phyloP scores from a whole-genome alignment of 2,888 invertebrate species.

The Drosophila lutescens region DNA sequence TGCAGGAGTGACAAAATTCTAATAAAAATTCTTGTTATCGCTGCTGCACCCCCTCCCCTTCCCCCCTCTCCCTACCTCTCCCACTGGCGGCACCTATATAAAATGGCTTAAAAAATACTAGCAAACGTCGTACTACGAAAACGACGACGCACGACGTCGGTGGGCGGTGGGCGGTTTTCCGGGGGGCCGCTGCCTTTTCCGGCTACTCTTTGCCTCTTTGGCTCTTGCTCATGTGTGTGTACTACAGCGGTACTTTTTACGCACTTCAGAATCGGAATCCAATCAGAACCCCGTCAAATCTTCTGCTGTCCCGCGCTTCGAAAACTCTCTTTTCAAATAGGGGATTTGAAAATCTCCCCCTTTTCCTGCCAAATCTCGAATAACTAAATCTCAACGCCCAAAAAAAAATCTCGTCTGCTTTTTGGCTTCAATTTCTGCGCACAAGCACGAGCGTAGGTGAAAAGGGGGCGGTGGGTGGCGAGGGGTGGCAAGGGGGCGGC shows the following conservation, averaged over 20 bases:
- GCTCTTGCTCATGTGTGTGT: constrained; percentile 39
- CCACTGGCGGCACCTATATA: constrained; percentile 36
- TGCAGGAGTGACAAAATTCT: constrained; percentile 70
- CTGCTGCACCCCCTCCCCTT: constrained; percentile 31
- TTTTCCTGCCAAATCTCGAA: background rate
- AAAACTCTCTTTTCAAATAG: background rate
- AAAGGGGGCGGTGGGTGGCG: constrained; percentile 3
- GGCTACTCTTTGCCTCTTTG: constrained; percentile 60
- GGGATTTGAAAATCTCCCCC: background rate
- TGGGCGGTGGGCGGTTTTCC: constrained; percentile 34
- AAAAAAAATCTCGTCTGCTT: constrained; percentile 36
- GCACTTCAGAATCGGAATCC: constrained; percentile 58
- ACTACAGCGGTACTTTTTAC: constrained; percentile 64
- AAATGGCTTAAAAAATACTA: constrained; percentile 57
- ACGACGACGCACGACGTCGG: constrained; percentile 56
- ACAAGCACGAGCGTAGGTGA: constrained; percentile 62
- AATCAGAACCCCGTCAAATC: background rate
- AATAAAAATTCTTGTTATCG: constrained; percentile 72
- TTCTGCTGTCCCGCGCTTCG: background rate
- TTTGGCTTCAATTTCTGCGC: constrained; percentile 69
- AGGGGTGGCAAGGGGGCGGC: background rate
- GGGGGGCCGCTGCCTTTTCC: constrained; percentile 59
- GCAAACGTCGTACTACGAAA: constrained; percentile 74
- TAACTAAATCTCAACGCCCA: constrained; percentile 14
- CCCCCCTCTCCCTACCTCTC: background rate